Conservation (phyloP, 2,113 vertebrate genomes). For the Hoplias malabaricus region DNA sequence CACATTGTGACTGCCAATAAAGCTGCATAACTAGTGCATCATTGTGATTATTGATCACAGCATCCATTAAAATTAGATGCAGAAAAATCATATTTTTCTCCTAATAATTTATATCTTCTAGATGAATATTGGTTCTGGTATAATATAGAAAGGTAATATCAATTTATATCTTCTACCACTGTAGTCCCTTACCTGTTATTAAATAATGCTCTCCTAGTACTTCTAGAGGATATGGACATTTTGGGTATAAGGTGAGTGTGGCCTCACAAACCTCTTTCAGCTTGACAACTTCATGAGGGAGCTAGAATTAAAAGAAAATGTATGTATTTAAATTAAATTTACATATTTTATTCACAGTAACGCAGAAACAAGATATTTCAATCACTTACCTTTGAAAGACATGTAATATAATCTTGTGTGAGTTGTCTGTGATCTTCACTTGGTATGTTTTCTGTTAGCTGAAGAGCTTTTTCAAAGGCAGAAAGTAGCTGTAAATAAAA, state of each 20-base stretch:
- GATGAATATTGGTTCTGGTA: too few species aligned
- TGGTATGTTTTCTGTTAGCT: slow-evolving; percentile 75
- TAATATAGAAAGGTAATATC: too few species aligned
- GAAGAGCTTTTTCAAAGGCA: slow-evolving; percentile 85
- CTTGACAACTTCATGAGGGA: slow-evolving; percentile 78
- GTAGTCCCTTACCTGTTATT: slow-evolving; percentile 74
- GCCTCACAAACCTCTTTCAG: slow-evolving; percentile 83
- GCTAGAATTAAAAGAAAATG: slow-evolving; percentile 56
- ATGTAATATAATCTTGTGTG: slow-evolving; percentile 82
- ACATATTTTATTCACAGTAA: neutral
- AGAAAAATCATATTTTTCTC: neutral
- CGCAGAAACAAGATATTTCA: too few species aligned
- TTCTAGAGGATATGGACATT: slow-evolving; percentile 81
- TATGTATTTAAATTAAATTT: neutral
- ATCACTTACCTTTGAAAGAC: slow-evolving; percentile 83
- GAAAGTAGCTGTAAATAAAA: slow-evolving; percentile 79
- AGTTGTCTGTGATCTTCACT: slow-evolving; percentile 84
- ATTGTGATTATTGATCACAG: too few species aligned
- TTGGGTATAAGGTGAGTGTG: slow-evolving; percentile 82
- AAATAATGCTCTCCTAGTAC: slow-evolving; percentile 82
- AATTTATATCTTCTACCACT: neutral
- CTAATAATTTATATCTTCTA: too few species aligned
- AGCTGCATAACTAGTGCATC: too few species aligned
- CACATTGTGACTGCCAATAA: too few species aligned
- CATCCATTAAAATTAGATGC: too few species aligned